These are phyloP conservation scores for Montipora sp. DNA, from an alignment of 64 coral and sea anemone genomes.

Conservation along the genomic window DNA sequence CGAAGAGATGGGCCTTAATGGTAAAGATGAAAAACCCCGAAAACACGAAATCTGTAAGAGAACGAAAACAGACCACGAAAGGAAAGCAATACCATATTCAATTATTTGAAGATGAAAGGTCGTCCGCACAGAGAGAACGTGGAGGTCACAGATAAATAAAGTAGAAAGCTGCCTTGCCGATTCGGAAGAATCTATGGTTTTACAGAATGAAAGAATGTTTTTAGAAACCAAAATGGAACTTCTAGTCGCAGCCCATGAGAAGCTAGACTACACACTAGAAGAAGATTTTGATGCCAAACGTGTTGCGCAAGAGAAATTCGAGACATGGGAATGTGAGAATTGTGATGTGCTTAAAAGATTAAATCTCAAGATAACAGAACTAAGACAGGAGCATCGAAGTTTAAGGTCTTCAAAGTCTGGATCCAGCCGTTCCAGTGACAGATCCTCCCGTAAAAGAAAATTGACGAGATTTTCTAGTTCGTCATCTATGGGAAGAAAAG, in stretches of 20 bases:
- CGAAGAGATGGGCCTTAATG: too few species aligned
- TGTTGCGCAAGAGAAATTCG: neutral
- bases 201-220: neutral
- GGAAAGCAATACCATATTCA: too few species aligned
- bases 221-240: constrained; percentile 3
- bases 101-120: too few species aligned
- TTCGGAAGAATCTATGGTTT: too few species aligned
- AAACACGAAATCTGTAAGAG: too few species aligned
- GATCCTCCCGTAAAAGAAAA: constrained; percentile 6
- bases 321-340: constrained; percentile 5
- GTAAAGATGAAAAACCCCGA: too few species aligned
- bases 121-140: too few species aligned
- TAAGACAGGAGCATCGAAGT: neutral
- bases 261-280: neutral
- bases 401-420: neutral
- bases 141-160: too few species aligned
- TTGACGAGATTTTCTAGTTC: constrained; percentile 21
- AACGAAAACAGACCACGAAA: too few species aligned
- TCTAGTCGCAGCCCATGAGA: neutral
- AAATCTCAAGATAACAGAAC: neutral
- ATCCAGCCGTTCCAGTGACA: constrained; percentile 1
- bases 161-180: too few species aligned
- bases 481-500: neutral
- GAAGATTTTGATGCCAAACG: neutral
- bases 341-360: neutral